Evolutionary conservation across 2,113 vertebrate genomes (phyloP).

Genomic region (Tautogolabrus adspersus): DNA sequence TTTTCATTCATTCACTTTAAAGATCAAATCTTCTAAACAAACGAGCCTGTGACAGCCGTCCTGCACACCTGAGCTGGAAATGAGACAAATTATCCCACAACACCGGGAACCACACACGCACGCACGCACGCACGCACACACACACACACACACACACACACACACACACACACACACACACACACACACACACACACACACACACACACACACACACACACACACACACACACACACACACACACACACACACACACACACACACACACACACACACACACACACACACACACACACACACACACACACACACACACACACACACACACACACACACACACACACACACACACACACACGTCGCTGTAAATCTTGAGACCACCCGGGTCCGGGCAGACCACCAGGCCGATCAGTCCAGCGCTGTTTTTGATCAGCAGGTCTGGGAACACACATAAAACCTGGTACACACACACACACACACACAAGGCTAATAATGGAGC

Average conservation of each 20-base stretch:
- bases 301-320: too few species aligned
- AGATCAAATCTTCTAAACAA: conserved; percentile 1
- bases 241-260: conserved; percentile 20
- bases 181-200: conserved; percentile 30
- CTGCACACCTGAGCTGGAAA: conserved; percentile 19
- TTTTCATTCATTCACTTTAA: conserved; percentile 8
- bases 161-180: conserved; percentile 29
- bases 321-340: conserved; percentile 39
- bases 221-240: conserved; percentile 33
- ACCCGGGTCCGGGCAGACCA: conserved; percentile 59
- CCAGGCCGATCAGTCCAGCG: conserved; percentile 29
- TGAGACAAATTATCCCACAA: conserved; percentile 38
- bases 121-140: too few species aligned
- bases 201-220: conserved; percentile 27
- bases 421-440: conserved; percentile 72
- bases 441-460: conserved; percentile 67
- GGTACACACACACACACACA: conserved; percentile 27
- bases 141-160: conserved; percentile 30
- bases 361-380: conserved; percentile 60
- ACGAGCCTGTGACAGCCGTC: not conserved
- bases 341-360: conserved; percentile 16
- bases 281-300: conserved; percentile 14
- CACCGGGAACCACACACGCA: conserved; percentile 6
- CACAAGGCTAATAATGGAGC: conserved; percentile 63
- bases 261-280: conserved; percentile 39